phyloP scores from a whole-genome alignment of 2,888 invertebrate genomes.

The Syrphus vitripennis region DNA sequence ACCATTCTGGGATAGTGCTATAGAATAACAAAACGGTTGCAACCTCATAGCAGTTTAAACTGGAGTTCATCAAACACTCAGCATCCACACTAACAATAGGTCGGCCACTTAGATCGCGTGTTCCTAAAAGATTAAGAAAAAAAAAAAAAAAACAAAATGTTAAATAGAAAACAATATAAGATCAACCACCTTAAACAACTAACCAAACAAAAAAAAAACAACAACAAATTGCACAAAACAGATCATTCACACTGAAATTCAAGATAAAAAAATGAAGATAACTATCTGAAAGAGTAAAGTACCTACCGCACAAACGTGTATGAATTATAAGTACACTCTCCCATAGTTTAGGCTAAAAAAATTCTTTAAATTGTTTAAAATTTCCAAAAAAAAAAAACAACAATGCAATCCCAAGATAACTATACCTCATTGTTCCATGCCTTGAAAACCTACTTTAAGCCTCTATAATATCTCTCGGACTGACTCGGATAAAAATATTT shows the following conservation, averaged over 20 bases:
- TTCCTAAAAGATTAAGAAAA: conserved; percentile 83
- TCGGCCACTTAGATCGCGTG: conserved; percentile 85
- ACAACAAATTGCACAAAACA: conserved; percentile 49
- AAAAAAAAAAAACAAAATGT: background rate
- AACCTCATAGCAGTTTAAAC: conserved; percentile 86
- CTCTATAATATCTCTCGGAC: conserved; percentile 11
- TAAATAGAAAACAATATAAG: conserved; percentile 15
- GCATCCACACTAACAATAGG: conserved; percentile 86
- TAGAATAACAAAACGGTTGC: conserved; percentile 88
- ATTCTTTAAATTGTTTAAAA: conserved; percentile 60
- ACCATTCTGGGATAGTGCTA: conserved; percentile 86
- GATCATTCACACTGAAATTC: conserved; percentile 54
- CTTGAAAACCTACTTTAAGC: conserved; percentile 58
- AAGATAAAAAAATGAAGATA: conserved; percentile 42
- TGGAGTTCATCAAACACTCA: conserved; percentile 83
- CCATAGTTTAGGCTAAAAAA: background rate
- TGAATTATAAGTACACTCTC: background rate
- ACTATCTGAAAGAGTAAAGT: conserved; percentile 39
- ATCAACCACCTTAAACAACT: conserved; percentile 3
- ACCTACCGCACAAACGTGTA: background rate
- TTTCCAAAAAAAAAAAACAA: background rate
- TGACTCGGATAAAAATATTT: conserved; percentile 35
- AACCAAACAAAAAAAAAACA: background rate
- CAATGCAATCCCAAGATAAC: conserved; percentile 39
- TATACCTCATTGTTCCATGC: conserved; percentile 50